Evolutionary conservation across 2,888 invertebrate species (phyloP).

Genomic region (Agrilus biguttatus): DNA sequence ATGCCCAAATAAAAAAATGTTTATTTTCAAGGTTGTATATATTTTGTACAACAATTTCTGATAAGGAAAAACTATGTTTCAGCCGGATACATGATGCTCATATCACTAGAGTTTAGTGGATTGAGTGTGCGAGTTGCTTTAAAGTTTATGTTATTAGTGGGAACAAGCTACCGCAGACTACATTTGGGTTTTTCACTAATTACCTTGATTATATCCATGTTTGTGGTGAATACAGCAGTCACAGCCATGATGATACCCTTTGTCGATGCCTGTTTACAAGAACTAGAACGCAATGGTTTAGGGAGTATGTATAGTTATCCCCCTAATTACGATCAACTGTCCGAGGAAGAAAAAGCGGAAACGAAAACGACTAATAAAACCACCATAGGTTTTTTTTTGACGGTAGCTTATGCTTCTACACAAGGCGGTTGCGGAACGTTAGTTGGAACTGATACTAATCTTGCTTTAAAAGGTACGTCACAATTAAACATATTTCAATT

Average conservation of each 20-base stretch:
- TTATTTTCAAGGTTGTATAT: no score
- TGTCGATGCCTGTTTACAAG: background rate
- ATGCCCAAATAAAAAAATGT: no score
- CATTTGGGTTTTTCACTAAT: background rate
- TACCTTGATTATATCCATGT: background rate
- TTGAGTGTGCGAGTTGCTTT: background rate
- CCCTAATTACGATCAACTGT: background rate
- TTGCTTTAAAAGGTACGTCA: slow-evolving; percentile 37
- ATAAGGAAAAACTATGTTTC: no score
- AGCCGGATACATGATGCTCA: background rate
- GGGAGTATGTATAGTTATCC: background rate
- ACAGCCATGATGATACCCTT: background rate
- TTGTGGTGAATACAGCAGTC: background rate
- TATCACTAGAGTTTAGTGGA: background rate
- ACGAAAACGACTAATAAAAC: background rate
- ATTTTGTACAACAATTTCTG: no score
- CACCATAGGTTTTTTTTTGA: background rate
- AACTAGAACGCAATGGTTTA: background rate
- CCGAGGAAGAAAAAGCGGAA: background rate
- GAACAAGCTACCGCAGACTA: background rate
- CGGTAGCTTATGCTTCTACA: background rate
- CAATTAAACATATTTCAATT: no score
- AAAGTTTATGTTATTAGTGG: background rate
- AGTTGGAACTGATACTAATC: slow-evolving; percentile 41
- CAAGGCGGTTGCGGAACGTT: background rate